Evolutionary conservation across 2,888 invertebrate genomes (phyloP).

Genomic region (Saturnia japonica): DNA sequence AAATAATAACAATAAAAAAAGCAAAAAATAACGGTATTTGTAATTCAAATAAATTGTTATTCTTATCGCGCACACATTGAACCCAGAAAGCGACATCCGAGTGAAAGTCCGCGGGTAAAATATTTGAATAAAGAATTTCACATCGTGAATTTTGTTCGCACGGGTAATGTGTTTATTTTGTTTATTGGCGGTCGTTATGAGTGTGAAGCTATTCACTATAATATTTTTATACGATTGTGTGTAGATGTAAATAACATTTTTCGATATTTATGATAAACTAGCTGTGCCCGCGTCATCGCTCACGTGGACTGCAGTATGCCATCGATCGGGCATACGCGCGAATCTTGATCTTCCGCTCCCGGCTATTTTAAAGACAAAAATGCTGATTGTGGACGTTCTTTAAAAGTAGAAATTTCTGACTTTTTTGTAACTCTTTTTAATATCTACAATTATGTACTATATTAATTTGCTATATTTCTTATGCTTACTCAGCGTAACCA

Average conservation of each 20-base stretch:
- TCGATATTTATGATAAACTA: too few species aligned
- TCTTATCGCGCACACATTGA: conserved; percentile 46
- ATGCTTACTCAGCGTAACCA: too few species aligned
- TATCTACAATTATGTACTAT: too few species aligned
- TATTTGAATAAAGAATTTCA: conserved; percentile 51
- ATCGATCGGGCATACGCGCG: too few species aligned
- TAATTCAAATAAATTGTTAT: conserved; percentile 44
- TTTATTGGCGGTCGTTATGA: conserved; percentile 47
- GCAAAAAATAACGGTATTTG: conserved; percentile 38
- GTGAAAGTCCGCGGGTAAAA: conserved; percentile 57
- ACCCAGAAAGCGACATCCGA: conserved; percentile 58
- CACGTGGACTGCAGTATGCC: too few species aligned
- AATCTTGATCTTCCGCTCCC: too few species aligned
- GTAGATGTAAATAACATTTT: not conserved
- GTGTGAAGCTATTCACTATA: not conserved
- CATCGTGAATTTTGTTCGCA: conserved; percentile 57
- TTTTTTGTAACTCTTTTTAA: too few species aligned
- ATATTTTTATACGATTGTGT: not conserved
- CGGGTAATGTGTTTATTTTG: conserved; percentile 48
- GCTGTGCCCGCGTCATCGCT: too few species aligned
- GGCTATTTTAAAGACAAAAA: too few species aligned
- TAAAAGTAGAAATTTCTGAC: too few species aligned
- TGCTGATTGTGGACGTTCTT: too few species aligned
- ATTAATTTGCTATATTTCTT: too few species aligned
- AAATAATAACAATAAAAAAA: conserved; percentile 18